These are phyloP conservation scores for Xyrauchen texanus DNA, from an alignment of 2,113 vertebrate genomes.

Conservation along the genomic window DNA sequence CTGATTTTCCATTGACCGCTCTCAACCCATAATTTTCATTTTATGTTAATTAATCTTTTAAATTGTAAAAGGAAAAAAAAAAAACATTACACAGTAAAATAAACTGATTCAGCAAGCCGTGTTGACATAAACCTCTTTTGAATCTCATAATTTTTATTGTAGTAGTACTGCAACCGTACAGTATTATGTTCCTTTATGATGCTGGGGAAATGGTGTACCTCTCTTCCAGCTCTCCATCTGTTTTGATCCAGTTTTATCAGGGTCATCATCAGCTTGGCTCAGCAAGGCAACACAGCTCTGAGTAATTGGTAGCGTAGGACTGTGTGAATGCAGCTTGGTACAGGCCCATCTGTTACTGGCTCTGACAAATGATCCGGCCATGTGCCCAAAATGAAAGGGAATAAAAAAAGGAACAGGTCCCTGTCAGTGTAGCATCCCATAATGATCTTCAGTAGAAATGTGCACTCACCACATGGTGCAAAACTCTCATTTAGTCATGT, in stretches of 20 bases:
- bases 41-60: too few relatives aligned
- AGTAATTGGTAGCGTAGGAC: slow-evolving; percentile 63
- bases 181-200: not conserved
- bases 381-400: slow-evolving; percentile 52
- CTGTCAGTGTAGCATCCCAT: slow-evolving; percentile 40
- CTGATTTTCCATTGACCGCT: too few relatives aligned
- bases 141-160: not conserved
- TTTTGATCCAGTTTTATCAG: slow-evolving; percentile 43
- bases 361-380: slow-evolving; percentile 52
- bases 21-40: too few relatives aligned
- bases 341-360: slow-evolving; percentile 63
- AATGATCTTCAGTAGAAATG: slow-evolving; percentile 44
- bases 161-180: not conserved
- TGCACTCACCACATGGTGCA: slow-evolving; percentile 12
- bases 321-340: slow-evolving; percentile 54
- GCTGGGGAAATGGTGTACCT: slow-evolving; percentile 4
- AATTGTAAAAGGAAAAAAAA: too few relatives aligned
- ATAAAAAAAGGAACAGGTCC: slow-evolving; percentile 47
- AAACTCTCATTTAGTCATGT: slow-evolving; percentile 35
- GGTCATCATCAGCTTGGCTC: slow-evolving; percentile 47
- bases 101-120: not conserved
- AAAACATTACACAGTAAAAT: not conserved
- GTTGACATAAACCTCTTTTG: not conserved
- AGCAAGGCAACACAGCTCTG: slow-evolving; percentile 41
- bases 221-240: slow-evolving; percentile 36